These are phyloP conservation scores for Galago senegalensis DNA, from an alignment of 2,797 vertebrate species.

Conservation along the genomic window DNA sequence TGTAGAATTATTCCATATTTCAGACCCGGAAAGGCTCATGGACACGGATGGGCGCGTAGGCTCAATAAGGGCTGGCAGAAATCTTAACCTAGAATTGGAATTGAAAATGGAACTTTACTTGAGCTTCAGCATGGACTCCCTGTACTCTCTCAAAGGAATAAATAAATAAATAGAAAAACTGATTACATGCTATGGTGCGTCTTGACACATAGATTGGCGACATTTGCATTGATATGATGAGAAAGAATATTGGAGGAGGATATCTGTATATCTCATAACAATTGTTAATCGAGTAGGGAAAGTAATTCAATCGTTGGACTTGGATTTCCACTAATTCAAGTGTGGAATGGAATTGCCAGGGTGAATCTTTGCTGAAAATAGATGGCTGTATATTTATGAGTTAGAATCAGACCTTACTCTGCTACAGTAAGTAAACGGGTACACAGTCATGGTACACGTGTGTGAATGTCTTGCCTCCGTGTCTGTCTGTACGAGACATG, in stretches of 20 bases:
- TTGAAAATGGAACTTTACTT: constrained; percentile 69
- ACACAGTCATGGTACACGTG: too few relatives aligned
- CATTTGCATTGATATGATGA: constrained; percentile 35
- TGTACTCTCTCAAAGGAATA: constrained; percentile 55
- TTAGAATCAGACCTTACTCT: not conserved
- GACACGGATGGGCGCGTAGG: constrained; percentile 41
- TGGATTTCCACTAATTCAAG: constrained; percentile 61
- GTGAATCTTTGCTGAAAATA: constrained; percentile 15
- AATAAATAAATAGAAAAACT: constrained; percentile 54
- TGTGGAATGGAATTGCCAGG: constrained; percentile 35
- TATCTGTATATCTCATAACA: constrained; percentile 30
- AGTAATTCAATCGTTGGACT: not conserved
- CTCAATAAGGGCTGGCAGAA: constrained; percentile 65
- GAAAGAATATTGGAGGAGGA: constrained; percentile 34
- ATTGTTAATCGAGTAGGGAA: constrained; percentile 41
- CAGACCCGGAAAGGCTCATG: constrained; percentile 53
- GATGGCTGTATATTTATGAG: not conserved
- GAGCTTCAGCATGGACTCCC: constrained; percentile 63
- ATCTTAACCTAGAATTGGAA: constrained; percentile 71
- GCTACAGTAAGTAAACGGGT: not conserved
- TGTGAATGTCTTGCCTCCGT: not conserved
- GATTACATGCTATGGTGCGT: constrained; percentile 46
- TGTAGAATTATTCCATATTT: constrained; percentile 79
- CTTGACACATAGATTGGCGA: constrained; percentile 14
- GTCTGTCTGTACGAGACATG: not conserved